These are phyloP conservation scores for Scytalopus superciliaris DNA, from an alignment of 2,113 vertebrate species.

Conservation along the genomic window DNA sequence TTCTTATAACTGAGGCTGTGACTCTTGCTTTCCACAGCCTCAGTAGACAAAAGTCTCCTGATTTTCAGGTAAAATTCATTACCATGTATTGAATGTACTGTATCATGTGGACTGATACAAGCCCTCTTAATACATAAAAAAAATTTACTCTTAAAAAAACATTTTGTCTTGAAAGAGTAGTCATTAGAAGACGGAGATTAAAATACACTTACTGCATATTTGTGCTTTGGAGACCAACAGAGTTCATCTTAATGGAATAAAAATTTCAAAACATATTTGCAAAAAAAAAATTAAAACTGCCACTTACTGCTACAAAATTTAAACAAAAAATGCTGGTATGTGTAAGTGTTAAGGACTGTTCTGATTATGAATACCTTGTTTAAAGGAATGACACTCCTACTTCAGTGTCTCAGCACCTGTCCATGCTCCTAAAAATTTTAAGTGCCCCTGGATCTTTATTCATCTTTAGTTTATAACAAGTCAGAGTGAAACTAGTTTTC, in stretches of 20 bases:
- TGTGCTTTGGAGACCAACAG: neutral
- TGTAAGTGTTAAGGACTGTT: neutral
- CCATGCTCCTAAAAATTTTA: neutral
- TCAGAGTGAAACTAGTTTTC: neutral
- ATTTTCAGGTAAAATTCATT: neutral
- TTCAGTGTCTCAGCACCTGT: neutral
- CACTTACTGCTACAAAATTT: neutral
- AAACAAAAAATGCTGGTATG: neutral
- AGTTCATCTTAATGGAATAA: neutral
- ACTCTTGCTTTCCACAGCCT: neutral
- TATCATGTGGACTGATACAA: neutral
- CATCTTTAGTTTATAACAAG: neutral
- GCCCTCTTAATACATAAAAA: neutral
- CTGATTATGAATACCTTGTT: neutral
- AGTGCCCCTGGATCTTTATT: neutral
- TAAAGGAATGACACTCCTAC: neutral
- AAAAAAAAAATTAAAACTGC: neutral
- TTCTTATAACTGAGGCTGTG: neutral
- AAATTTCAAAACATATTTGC: neutral
- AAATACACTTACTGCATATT: neutral
- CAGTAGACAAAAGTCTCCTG: neutral
- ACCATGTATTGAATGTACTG: neutral
- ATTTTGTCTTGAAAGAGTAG: neutral
- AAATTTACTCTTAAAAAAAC: neutral
- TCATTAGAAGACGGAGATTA: neutral